Percentiles rank a stretch among this genome's conserved stretches.
Conservation (phyloP, 2,113 vertebrate species). For the Sphaerodactylus townsendi region DNA sequence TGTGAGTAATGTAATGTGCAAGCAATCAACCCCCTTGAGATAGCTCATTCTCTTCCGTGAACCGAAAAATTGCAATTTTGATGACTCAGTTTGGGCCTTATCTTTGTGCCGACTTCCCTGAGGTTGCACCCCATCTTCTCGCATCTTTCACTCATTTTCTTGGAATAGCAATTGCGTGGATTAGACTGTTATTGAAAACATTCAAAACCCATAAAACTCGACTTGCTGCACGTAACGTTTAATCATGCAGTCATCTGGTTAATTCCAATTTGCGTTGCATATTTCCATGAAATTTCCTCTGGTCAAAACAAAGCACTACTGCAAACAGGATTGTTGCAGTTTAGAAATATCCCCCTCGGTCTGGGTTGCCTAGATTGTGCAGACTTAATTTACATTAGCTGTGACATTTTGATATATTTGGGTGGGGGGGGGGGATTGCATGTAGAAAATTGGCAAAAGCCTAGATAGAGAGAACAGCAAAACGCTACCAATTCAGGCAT, state of each 20-base stretch:
- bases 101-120: neutral
- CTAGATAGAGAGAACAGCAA: neutral
- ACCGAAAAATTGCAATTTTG: neutral
- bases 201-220: constrained; percentile 24
- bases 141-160: neutral
- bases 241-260: constrained; percentile 32
- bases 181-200: constrained; percentile 3
- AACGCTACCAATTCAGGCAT: constrained; percentile 24
- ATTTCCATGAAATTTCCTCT: constrained; percentile 22
- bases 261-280: constrained; percentile 38
- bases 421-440: constrained; percentile 7
- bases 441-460: constrained; percentile 41
- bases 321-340: neutral
- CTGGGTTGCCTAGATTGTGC: constrained; percentile 10
- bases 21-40: neutral
- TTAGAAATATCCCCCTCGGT: neutral
- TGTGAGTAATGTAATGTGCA: neutral
- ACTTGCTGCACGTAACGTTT: neutral
- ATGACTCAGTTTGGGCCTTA: neutral
- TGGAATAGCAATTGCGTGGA: neutral
- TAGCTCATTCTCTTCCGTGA: neutral
- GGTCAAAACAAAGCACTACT: constrained; percentile 17
- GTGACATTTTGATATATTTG: constrained; percentile 37
- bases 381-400: neutral
- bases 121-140: neutral